Conservation (phyloP, 2,888 invertebrate genomes). For the Stictocephala bisonia region DNA sequence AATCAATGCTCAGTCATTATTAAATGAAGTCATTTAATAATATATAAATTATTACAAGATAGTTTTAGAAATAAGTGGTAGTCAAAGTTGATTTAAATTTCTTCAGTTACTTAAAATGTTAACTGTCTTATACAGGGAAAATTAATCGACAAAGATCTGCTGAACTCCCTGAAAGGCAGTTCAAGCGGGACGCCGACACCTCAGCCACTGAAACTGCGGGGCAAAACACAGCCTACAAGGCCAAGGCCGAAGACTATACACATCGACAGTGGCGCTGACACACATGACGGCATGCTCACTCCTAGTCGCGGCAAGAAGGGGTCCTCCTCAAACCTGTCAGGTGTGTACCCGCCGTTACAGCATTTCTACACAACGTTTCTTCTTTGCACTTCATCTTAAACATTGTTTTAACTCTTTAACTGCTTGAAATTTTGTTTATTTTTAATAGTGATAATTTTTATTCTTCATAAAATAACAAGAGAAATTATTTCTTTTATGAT, state of each 20-base stretch:
- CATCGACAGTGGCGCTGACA: conserved; percentile 83
- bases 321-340: conserved; percentile 84
- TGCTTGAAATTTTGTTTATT: too few species aligned
- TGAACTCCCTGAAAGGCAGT: conserved; percentile 68
- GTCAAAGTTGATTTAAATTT: conserved; percentile 3
- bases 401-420: too few species aligned
- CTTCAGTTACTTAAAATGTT: conserved; percentile 13
- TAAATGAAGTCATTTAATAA: too few species aligned
- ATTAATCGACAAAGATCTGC: conserved; percentile 78
- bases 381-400: too few species aligned
- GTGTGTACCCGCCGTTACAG: conserved; percentile 70
- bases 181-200: conserved; percentile 49
- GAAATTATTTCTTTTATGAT: too few species aligned
- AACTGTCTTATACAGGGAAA: conserved; percentile 73
- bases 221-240: conserved; percentile 71
- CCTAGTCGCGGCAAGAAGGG: conserved; percentile 82
- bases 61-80: too few species aligned
- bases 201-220: conserved; percentile 71
- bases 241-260: conserved; percentile 92
- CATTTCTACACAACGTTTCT: too few species aligned
- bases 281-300: conserved; percentile 80
- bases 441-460: too few species aligned
- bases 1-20: too few species aligned
- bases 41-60: neutral
- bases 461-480: too few species aligned